Evolutionary conservation across 2,797 vertebrate genomes (phyloP).

Genomic region (Pterois miles): DNA sequence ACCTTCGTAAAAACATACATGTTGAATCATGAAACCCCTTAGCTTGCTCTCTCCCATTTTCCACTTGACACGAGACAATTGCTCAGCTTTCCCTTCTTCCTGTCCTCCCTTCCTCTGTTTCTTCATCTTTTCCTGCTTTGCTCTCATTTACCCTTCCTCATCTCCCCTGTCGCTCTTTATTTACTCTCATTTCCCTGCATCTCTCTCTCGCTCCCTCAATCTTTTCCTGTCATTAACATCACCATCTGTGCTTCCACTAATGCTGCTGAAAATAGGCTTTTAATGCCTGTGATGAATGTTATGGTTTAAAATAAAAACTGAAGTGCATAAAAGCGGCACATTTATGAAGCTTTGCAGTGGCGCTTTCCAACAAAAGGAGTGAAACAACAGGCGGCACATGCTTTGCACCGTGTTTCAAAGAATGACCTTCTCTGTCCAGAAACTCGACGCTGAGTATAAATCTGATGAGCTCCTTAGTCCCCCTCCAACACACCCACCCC

Average conservation of each 20-base stretch:
- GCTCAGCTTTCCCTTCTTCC: conserved; percentile 34
- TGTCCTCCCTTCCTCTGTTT: conserved; percentile 39
- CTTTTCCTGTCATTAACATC: conserved; percentile 55
- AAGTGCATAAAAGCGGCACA: conserved; percentile 21
- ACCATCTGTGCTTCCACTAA: conserved; percentile 58
- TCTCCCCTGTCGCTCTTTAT: conserved; percentile 42
- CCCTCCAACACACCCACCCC: conserved; percentile 4
- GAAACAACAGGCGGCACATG: conserved; percentile 16
- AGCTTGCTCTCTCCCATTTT: conserved; percentile 45
- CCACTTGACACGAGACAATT: conserved; percentile 50
- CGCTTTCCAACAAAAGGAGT: conserved; percentile 4
- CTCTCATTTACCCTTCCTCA: conserved; percentile 27
- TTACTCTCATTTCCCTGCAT: conserved; percentile 37
- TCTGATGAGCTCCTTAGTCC: conserved; percentile 68
- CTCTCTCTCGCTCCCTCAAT: conserved; percentile 22
- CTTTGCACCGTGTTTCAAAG: conserved; percentile 36
- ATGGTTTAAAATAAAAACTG: conserved; percentile 40
- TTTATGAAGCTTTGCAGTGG: neutral
- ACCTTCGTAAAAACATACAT: conserved; percentile 45
- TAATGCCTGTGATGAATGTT: conserved; percentile 30
- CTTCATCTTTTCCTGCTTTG: conserved; percentile 37
- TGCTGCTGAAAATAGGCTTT: conserved; percentile 40
- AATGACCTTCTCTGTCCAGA: conserved; percentile 70
- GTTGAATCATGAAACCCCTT: conserved; percentile 61
- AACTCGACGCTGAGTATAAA: conserved; percentile 50